Conservation (phyloP, 1,140 invertebrate species). For the Cylas formicarius region DNA sequence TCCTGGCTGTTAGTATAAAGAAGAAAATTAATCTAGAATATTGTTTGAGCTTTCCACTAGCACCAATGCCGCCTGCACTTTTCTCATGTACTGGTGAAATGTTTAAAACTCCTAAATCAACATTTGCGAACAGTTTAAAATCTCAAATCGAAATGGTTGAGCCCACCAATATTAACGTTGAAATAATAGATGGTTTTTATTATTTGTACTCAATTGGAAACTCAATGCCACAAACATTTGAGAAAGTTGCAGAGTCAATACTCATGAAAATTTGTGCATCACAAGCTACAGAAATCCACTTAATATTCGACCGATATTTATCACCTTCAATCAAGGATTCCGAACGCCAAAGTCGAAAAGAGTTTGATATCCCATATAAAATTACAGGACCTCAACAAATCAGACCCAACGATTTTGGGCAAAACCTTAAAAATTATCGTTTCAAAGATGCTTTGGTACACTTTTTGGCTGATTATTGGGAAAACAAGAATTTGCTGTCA, state of each 20-base stretch:
- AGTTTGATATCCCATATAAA: slow-evolving; percentile 32
- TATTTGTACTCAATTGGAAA: slow-evolving; percentile 14
- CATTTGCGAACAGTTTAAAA: slow-evolving; percentile 21
- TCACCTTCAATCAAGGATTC: slow-evolving; percentile 39
- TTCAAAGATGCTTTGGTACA: slow-evolving; percentile 37
- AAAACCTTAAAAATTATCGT: slow-evolving; percentile 34
- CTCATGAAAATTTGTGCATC: slow-evolving; percentile 17
- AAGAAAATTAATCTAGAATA: slow-evolving; percentile 33
- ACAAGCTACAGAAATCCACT: slow-evolving; percentile 25
- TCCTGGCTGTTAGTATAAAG: slow-evolving; percentile 30
- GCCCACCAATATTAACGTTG: slow-evolving; percentile 11
- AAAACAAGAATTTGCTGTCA: slow-evolving; percentile 30
- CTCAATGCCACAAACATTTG: slow-evolving; percentile 20
- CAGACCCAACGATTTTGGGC: slow-evolving; percentile 32
- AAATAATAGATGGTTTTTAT: slow-evolving; percentile 22
- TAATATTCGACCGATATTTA: slow-evolving; percentile 38
- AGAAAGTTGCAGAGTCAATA: slow-evolving; percentile 18
- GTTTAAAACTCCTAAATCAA: slow-evolving; percentile 26
- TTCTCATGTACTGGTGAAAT: slow-evolving; percentile 15
- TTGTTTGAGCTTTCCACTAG: slow-evolving; percentile 31
- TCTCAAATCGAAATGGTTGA: slow-evolving; percentile 5
- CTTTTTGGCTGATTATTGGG: slow-evolving; percentile 36
- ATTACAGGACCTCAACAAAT: slow-evolving; percentile 33
- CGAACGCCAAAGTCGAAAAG: slow-evolving; percentile 31
- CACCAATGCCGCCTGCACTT: slow-evolving; percentile 33